These are phyloP conservation scores for Zhuqinia jingwanae DNA, from an alignment of 2,888 invertebrate species.

Conservation along the genomic window DNA sequence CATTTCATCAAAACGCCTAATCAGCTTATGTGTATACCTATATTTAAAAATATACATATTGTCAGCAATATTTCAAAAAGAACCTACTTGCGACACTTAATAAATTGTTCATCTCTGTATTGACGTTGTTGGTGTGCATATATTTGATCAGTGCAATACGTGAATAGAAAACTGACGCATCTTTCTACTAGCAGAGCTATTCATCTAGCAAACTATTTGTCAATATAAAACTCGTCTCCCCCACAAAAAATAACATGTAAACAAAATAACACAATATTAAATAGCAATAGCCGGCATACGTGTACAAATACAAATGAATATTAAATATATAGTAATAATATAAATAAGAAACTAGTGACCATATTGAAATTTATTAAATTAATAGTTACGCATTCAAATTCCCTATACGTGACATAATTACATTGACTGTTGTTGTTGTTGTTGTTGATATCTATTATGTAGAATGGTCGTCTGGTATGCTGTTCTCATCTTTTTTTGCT, in stretches of 20 bases:
- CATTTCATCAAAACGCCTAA: not conserved
- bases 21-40: too few species aligned
- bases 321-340: slow-evolving; percentile 6
- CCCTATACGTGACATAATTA: slow-evolving; percentile 15
- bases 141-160: not conserved
- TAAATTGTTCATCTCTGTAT: slow-evolving; percentile 10
- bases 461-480: too few species aligned
- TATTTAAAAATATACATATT: not conserved
- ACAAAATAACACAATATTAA: too few species aligned
- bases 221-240: too few species aligned
- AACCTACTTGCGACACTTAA: slow-evolving; percentile 9
- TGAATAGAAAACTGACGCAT: not conserved
- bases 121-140: not conserved
- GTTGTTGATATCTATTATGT: not conserved
- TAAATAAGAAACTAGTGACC: slow-evolving; percentile 15
- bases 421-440: slow-evolving; percentile 2
- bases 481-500: too few species aligned
- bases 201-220: too few species aligned
- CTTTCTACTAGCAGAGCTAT: too few species aligned
- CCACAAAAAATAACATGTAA: too few species aligned
- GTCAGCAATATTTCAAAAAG: not conserved
- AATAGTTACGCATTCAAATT: slow-evolving; percentile 31
- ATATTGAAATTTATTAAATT: slow-evolving; percentile 19
- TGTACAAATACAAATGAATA: slow-evolving; percentile 2
- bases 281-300: too few species aligned